A percentile compares a stretch with the other conserved stretches of the same genome.
Evolutionary conservation across 2,797 vertebrate genomes (phyloP).

Genomic region (Pempheris klunzingeri): DNA sequence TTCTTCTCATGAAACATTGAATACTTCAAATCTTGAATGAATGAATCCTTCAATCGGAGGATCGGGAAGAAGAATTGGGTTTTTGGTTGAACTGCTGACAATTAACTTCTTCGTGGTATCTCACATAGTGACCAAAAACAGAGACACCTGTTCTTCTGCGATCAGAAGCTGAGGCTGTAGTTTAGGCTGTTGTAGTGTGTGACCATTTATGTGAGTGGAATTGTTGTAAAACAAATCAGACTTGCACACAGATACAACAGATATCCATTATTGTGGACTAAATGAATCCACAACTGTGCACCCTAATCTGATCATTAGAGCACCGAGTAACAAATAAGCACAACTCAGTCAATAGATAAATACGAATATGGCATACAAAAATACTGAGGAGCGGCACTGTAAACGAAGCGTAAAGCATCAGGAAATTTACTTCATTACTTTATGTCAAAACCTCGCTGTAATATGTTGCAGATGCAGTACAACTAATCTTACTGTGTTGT

Average conservation of each 20-base stretch:
- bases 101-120: no score
- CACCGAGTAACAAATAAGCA: neutral
- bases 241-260: neutral
- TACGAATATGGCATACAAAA: neutral
- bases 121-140: no score
- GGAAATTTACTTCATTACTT: neutral
- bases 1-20: neutral
- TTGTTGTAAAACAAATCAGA: neutral
- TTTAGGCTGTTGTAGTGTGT: neutral
- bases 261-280: neutral
- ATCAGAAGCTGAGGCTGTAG: neutral
- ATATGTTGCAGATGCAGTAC: neutral
- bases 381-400: no score
- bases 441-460: neutral
- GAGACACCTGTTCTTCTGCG: neutral
- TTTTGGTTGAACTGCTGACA: neutral
- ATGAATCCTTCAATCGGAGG: neutral
- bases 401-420: neutral
- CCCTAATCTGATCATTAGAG: neutral
- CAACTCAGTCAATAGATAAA: neutral
- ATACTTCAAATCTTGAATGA: neutral
- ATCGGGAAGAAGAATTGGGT: no score
- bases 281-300: neutral
- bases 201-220: neutral
- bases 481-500: neutral